Evolutionary conservation across 2,113 vertebrate species (phyloP), one percentile per base, ranked within the genome.

Genomic region (Ophthalmolycus amberensis): DNA sequence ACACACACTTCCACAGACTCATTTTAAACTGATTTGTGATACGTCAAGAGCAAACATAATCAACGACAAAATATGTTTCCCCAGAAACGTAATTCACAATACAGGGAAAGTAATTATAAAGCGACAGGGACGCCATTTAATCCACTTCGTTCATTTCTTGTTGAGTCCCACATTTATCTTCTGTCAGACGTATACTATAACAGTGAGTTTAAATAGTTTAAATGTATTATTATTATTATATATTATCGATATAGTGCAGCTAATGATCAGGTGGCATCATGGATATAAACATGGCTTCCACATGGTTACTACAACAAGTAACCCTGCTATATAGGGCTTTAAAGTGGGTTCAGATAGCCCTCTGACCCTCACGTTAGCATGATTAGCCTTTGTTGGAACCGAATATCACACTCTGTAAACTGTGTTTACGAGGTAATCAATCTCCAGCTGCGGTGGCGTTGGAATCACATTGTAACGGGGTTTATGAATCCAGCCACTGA

Each of bases 381-480:
- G 58, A 22, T n/a, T 65, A 48, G 58, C 68, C 75, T 70, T 79
- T 73, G 72, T 75, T 80, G 50, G 63, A 86, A 75, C 64, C 40
- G 54, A 85, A 80, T 75, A 79, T 77, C 67, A 68, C 20, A 72
- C 65, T 76, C 68, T 70, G 42, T 82, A 71, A 83, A 77, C 67
- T 46, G 44, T 85, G 66, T 85, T 90, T 78, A 88, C 22, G 58
- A 75, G 64, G 64, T 68, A 70, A 86, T 93, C 84, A 81, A 71
- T 87, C 77, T 69, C 78, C 52, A 66, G 74, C 65, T 52, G 80
- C 29, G 0, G 25, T 32, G 14, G 52, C 25, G 18, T 63, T 80
- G 54, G 76, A 63, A 80, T 89, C 66, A 58, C 68, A 56, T 64
- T 16, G 40, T 80, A 86, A 88, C 77, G 25, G 25, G 66, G 58